Base-by-base conservation (phyloP, 2,113 vertebrate genomes). In the Coptodon rendalli region DNA sequence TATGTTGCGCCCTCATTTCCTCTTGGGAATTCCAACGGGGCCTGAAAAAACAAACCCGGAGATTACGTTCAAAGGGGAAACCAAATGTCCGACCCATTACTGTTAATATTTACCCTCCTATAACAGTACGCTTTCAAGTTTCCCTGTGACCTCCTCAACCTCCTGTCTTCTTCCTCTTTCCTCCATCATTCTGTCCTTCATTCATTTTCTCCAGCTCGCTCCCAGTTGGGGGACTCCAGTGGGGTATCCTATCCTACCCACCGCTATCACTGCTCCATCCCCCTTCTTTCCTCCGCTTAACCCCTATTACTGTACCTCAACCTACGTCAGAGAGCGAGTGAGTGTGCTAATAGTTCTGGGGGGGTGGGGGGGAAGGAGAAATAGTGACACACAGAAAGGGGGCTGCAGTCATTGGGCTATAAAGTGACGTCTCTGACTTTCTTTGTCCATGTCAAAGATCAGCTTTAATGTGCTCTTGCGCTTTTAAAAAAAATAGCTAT, bases 321-420 rank as follows among this genome's bases (percentile, higher is more conserved):
- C 82, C 57, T 94, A 95, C 95, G 96, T 97, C 96, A 97, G 94
- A 95, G 95, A 94, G 91, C 61, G 73, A 95, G 91, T 96, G 94
- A 96, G 89, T 93, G 89, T 95, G 93, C 96, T 94, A 92, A 93
- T 87, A 89, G 87, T 92, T 89, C 40, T 19, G 45, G 54, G 82
- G 89, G 83, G 89, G 52, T 29, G 81, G 29, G 83, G 88, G 48
- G 5, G 48, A 34, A 83, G 78, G 66, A 81, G 91, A 94, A 94
- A 95, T 89, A 92, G 89, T 93, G 95, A 96, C 94, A 95, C 94
- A 95, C 91, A 81, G 82, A 52, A 89, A 38, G 89, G 93, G 90
- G 95, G 91, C 71, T 82, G 92, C 73, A 81, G 87, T 94, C 93
- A 94, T 91, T 93, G 91, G 38, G 94, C 88, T 94, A 95, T 96